Evolutionary conservation across 2,113 vertebrate genomes (phyloP), one percentile per base, ranked within the genome.

Genomic region (Xiphophorus couchianus): DNA sequence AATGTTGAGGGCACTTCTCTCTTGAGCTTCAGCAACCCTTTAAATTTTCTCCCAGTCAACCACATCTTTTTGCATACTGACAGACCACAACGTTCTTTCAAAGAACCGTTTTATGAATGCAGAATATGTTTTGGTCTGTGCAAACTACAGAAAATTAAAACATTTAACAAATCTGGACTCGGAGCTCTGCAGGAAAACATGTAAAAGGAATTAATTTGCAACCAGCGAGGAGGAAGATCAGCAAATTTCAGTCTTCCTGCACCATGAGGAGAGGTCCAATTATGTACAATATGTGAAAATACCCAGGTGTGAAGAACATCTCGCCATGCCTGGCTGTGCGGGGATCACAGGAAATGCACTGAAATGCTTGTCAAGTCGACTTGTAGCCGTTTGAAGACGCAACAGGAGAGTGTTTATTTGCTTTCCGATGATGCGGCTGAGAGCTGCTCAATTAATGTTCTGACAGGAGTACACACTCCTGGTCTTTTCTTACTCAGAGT

Each of bases 261-360:
- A 31, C 58, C 28, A 19, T 5, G 35, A 68, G 37, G 27, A 68
- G 65, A 62, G 51, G 15, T 67, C 65, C 39, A 44, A 62, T 76
- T 76, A 62, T 76, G 22, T 25, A 27, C 62, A 76, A 68, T 37
- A 68, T 33, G 54, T 44, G 54, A 64, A 77, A 65, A 33, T 61
- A 69, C n/a, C 51, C 9, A 13, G 6, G 17, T 58, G 30, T 33
- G 73, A 42, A 39, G 19, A 67, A 19, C 22, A 17, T 65, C 30
- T 25, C 19, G 7, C 58, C 42, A 30, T 7, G n/a, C 3, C 29
- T 11, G 13, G 28, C 28, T 28, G 61, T 29, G 42, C 2, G 30
- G 66, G 66, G 60, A 63, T 25, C 39, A 29, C 31, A 64, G 64
- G 30, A 22, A 71, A 64, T 25, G 10, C 6, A n/a, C 68, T 64